Conservation (phyloP, 2,888 invertebrate genomes). For the Cheilosia grossa region DNA sequence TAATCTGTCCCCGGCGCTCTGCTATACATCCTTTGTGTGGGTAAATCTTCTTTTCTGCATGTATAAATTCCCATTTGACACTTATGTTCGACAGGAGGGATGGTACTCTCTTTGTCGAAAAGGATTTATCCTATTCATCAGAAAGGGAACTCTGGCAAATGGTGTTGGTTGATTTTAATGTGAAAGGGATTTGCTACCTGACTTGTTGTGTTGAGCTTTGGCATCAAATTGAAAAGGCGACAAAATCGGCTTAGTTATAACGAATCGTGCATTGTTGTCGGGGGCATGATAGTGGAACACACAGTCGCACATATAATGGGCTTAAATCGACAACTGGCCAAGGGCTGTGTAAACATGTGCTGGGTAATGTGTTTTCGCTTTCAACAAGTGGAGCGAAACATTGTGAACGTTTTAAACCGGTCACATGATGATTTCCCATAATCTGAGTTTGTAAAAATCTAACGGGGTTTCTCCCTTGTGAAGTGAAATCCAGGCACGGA, state of each 20-base stretch:
- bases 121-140: slow-evolving; percentile 44
- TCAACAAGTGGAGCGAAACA: too few relatives aligned
- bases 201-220: slow-evolving; percentile 46
- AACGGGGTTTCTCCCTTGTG: too few relatives aligned
- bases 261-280: slow-evolving; percentile 14
- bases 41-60: slow-evolving; percentile 15
- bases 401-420: too few relatives aligned
- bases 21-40: slow-evolving; percentile 2
- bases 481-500: too few relatives aligned
- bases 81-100: not conserved
- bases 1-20: not conserved
- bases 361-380: too few relatives aligned
- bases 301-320: not conserved
- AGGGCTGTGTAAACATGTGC: too few relatives aligned
- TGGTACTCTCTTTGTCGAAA: not conserved
- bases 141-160: slow-evolving; percentile 24
- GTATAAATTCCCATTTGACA: slow-evolving; percentile 34
- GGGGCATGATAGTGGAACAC: not conserved
- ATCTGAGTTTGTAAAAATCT: too few relatives aligned
- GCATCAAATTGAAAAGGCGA: slow-evolving; percentile 59
- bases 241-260: slow-evolving; percentile 61
- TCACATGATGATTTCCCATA: too few relatives aligned
- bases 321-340: not conserved
- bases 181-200: slow-evolving; percentile 59
- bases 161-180: slow-evolving; percentile 66